phyloP scores from a whole-genome alignment of 2,113 vertebrate species.

The Zosterops japonicus region DNA sequence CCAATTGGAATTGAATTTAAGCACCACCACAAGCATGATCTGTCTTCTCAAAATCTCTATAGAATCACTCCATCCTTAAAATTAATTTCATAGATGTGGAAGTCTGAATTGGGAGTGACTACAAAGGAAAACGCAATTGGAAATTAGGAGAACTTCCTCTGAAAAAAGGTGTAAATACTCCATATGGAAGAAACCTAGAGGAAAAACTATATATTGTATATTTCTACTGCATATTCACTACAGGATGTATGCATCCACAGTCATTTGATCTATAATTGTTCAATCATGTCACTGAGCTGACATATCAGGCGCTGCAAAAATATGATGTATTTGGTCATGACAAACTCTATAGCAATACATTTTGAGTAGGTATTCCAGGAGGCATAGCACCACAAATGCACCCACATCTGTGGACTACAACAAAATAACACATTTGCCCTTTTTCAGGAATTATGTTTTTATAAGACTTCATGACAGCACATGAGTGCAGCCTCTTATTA shows the following conservation, averaged over 20 bases:
- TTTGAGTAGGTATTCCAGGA: neutral
- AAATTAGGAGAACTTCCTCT: neutral
- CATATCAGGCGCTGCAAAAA: neutral
- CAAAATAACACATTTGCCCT: neutral
- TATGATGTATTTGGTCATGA: neutral
- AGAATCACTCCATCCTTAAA: neutral
- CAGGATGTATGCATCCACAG: neutral
- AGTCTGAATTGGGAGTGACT: neutral
- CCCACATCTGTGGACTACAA: fast-evolving
- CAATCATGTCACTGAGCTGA: neutral
- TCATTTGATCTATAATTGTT: neutral
- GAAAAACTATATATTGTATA: fast-evolving
- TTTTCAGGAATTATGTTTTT: neutral
- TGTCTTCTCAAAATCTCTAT: neutral
- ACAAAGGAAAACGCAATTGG: neutral
- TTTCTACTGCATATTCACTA: neutral
- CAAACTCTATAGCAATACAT: neutral
- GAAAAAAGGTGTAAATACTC: neutral
- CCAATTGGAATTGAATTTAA: too few species aligned
- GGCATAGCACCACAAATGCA: neutral
- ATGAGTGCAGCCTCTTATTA: neutral
- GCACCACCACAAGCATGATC: too few species aligned
- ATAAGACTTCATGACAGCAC: neutral
- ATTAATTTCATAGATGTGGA: neutral
- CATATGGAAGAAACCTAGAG: neutral